Evolutionary conservation across 2,888 invertebrate genomes (phyloP), one percentile per base, ranked within the genome.

Genomic region (Dyspetes luteomarginatus): DNA sequence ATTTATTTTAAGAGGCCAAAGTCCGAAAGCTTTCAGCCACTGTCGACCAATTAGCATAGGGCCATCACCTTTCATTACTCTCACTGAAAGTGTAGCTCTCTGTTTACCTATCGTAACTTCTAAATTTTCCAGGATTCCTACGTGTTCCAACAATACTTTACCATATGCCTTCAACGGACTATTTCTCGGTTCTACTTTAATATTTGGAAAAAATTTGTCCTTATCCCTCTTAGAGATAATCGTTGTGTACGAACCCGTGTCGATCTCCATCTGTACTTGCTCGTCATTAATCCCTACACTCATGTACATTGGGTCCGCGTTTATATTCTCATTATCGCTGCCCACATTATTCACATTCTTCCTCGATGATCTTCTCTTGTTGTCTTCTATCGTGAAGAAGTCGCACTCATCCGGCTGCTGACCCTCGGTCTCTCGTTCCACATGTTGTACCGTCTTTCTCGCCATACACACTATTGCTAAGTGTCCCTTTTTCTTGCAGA

Each of bases 1-100:
- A 41, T 60, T 60, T 19, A 60, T 3, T 15, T 60, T 9, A 15
- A 60, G 7, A 9, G 60, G 60, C 60, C 60, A 60, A 30, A 60
- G 36, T 19, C 60, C 17, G 4, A 60, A 60, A 36, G 60, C 60
- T 41, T 60, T 3, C 41, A 60, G 15, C 60, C 60, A 60, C 3
- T 36, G 41, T 41, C 60, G 4, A 0, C 60, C 60, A 19, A 60
- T 41, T 41, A 60, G 19, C 12, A 41, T 15, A 5, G 60, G 41
- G 9, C 60, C 60, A 41, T 60, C 41, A 7, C 60, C 60, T 19
- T 36, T 36, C 36, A 60, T 60, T 41, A 28, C 17, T 5, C 28
- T 4, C 30, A 30, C 56, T n/a, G 28, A 28, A 30, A 56, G 30
- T 30, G 28, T 12, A n/a, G 30, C 30, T 28, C 15, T 28, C 15